Base-by-base conservation (phyloP, 2,113 vertebrate genomes). In the Myrmecobius fasciatus region DNA sequence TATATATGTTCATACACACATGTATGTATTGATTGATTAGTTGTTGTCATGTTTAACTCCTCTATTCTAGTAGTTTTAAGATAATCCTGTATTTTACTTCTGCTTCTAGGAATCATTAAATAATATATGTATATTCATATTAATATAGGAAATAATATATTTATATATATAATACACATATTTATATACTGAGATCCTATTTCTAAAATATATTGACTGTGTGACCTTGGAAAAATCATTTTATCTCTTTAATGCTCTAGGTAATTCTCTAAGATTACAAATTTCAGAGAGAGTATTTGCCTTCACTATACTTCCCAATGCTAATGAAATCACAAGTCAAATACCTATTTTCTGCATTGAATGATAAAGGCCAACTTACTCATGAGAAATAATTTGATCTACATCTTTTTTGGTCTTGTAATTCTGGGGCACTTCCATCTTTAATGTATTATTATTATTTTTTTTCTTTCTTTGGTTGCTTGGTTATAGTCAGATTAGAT, bases 381-480 rank as follows among this genome's bases (percentile, higher is more conserved):
- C 36, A n/a, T 75, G 36, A 75, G 60, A 17, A 75, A 75, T n/a
- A n/a, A 75, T n/a, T 75, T 75, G 36, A 36, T 75, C 31, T n/a
- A n/a, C n/a, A n/a, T n/a, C 60, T 75, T 75, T 75, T 75, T 75
- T 75, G 60, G 12, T 75, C 60, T 75, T 75, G 60, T n/a, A 75
- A 20, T 75, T n/a, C 60, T 75, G 60, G 60, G 36, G n/a, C 3
- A 36, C 36, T 75, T n/a, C 60, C 36, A 75, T n/a, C 60, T 75
- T 75, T 75, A 20, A 12, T n/a, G 60, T 49, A 54, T 94, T n/a
- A n/a, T n/a, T n/a, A n/a, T n/a, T n/a, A n/a, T n/a, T n/a, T n/a
- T 24, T 20, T 91, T 95, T 90, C n/a, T 95, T 95, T 97, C 94
- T 88, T 46, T 75, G 43, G 91, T 3, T 92, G 24, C 54, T 17